phyloP scores from a whole-genome alignment of 2,888 invertebrate genomes.

The Sicus ferrugineus region DNA sequence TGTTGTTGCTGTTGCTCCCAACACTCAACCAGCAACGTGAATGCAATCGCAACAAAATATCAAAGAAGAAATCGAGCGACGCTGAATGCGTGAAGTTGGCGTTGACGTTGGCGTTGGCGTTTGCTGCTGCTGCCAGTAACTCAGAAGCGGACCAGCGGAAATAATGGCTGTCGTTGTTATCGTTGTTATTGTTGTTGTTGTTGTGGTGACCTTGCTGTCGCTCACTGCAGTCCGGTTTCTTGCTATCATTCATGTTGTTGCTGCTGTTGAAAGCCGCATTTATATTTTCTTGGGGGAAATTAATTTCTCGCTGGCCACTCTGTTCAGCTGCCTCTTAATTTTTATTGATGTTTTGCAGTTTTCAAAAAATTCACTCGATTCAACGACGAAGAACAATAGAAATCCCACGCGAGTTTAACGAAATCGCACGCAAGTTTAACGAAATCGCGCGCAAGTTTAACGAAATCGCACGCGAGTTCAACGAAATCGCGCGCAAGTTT shows the following conservation, averaged over 20 bases:
- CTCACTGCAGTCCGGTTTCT: not conserved
- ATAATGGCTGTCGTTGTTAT: not conserved
- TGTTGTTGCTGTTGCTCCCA: not conserved
- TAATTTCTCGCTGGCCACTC: not conserved
- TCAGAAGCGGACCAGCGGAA: not conserved
- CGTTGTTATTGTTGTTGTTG: not conserved
- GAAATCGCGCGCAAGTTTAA: too few species aligned
- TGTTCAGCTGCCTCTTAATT: not conserved
- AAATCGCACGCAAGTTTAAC: too few species aligned
- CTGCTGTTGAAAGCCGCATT: constrained; percentile 1
- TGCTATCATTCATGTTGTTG: constrained; percentile 7
- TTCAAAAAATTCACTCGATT: not conserved
- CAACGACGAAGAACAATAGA: not conserved
- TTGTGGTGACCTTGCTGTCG: not conserved
- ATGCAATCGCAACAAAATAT: constrained; percentile 38
- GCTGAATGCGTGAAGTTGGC: constrained; percentile 11
- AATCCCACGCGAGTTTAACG: not conserved
- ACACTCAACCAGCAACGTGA: constrained; percentile 4
- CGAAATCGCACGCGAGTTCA: too few species aligned
- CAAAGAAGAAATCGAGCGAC: constrained; percentile 34
- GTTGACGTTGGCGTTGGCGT: not conserved
- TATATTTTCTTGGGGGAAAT: not conserved
- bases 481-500: too few species aligned
- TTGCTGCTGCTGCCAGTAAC: not conserved
- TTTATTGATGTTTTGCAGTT: not conserved